Conservation (phyloP, 2,888 invertebrate genomes). For the Drosophila neonasuta region DNA sequence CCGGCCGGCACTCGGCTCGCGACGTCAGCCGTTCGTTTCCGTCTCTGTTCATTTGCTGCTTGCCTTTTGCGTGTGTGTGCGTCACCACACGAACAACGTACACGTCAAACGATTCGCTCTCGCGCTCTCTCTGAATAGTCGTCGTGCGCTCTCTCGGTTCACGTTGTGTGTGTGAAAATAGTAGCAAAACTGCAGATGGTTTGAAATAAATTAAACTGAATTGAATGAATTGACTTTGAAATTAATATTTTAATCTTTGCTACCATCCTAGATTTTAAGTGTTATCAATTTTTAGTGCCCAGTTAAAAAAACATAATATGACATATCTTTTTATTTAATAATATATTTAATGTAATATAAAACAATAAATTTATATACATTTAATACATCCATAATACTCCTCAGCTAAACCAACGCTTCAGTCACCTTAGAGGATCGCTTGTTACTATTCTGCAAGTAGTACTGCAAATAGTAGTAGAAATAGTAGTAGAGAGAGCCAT, state of each 20-base stretch:
- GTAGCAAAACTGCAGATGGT: slow-evolving; percentile 39
- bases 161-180: slow-evolving; percentile 15
- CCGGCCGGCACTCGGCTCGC: slow-evolving; percentile 46
- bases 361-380: neutral
- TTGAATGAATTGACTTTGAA: neutral
- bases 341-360: neutral
- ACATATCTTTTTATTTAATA: too few relatives aligned
- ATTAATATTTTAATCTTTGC: neutral
- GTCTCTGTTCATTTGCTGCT: slow-evolving; percentile 59
- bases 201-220: slow-evolving; percentile 4
- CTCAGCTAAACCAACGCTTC: neutral
- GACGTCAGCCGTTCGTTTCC: slow-evolving; percentile 22
- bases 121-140: slow-evolving; percentile 18
- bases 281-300: too few relatives aligned
- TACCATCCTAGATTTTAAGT: too few relatives aligned
- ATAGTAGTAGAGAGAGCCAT: slow-evolving; percentile 36
- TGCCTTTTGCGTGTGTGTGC: slow-evolving; percentile 49
- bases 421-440: neutral
- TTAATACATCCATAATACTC: neutral
- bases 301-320: too few relatives aligned
- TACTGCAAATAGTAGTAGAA: slow-evolving; percentile 45
- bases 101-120: slow-evolving; percentile 8
- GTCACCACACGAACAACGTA: neutral
- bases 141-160: slow-evolving; percentile 2
- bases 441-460: neutral